These are phyloP conservation scores for Epinotia brunnichana DNA, from an alignment of 2,888 invertebrate species.

Conservation along the genomic window DNA sequence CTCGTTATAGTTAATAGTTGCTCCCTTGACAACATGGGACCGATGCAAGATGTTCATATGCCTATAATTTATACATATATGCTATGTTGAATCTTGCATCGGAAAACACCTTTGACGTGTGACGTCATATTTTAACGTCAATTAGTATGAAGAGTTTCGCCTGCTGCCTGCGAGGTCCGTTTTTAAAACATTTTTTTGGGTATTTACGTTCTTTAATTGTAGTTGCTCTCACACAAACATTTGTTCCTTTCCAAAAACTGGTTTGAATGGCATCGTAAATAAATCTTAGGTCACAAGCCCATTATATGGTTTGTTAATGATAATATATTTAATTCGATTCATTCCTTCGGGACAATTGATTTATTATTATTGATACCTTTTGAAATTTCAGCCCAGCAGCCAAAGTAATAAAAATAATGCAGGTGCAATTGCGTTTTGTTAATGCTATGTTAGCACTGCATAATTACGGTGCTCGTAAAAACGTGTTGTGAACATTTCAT, in stretches of 20 bases:
- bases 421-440: constrained; percentile 20
- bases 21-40: constrained; percentile 39
- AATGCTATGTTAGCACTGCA: constrained; percentile 7
- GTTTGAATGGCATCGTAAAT: too few species aligned
- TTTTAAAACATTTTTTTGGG: too few species aligned
- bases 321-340: too few species aligned
- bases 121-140: too few species aligned
- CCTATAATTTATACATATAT: constrained; percentile 34
- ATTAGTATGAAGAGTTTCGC: too few species aligned
- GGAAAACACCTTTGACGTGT: constrained; percentile 28
- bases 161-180: too few species aligned
- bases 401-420: background rate
- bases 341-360: too few species aligned
- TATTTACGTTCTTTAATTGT: too few species aligned
- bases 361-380: background rate
- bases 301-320: too few species aligned
- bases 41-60: constrained; percentile 41
- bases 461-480: constrained; percentile 13
- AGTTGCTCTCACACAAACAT: too few species aligned
- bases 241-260: too few species aligned
- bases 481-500: constrained; percentile 10
- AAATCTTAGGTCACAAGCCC: too few species aligned
- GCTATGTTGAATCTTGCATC: constrained; percentile 19
- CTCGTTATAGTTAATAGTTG: constrained; percentile 58
- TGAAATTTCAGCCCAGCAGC: background rate